These are phyloP conservation scores for Coendou prehensilis DNA, from an alignment of 2,797 vertebrate genomes.

Conservation along the genomic window DNA sequence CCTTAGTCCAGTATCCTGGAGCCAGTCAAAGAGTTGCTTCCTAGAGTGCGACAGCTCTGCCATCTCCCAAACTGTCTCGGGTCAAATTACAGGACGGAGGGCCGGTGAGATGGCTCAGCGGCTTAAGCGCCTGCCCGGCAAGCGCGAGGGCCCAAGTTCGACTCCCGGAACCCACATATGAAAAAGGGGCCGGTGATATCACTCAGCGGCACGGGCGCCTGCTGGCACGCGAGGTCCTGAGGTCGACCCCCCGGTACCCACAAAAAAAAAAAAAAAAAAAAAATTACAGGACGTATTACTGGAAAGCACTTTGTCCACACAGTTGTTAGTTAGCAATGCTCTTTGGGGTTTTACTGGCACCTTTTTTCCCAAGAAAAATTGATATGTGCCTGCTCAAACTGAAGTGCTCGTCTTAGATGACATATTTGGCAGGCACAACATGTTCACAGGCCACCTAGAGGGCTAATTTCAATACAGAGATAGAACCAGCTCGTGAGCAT, in stretches of 20 bases:
- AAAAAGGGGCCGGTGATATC: too few species aligned
- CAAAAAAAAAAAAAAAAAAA: too few species aligned
- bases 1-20: background rate
- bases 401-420: conserved; percentile 52
- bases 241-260: too few species aligned
- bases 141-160: too few species aligned
- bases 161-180: too few species aligned
- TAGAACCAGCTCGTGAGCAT: background rate
- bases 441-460: conserved; percentile 8
- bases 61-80: background rate
- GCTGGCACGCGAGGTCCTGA: too few species aligned
- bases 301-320: conserved; percentile 44
- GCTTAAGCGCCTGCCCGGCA: too few species aligned
- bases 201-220: too few species aligned
- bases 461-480: conserved; percentile 10
- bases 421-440: background rate
- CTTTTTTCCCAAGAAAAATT: conserved; percentile 10
- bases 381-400: conserved; percentile 13
- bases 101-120: too few species aligned
- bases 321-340: background rate
- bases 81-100: conserved; percentile 2
- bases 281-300: conserved; percentile 26
- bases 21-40: conserved; percentile 34
- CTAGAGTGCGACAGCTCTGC: conserved; percentile 31
- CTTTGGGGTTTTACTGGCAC: conserved; percentile 47